phyloP scores from a whole-genome alignment of 2,797 vertebrate genomes.

The Ptychadena robeensis region DNA sequence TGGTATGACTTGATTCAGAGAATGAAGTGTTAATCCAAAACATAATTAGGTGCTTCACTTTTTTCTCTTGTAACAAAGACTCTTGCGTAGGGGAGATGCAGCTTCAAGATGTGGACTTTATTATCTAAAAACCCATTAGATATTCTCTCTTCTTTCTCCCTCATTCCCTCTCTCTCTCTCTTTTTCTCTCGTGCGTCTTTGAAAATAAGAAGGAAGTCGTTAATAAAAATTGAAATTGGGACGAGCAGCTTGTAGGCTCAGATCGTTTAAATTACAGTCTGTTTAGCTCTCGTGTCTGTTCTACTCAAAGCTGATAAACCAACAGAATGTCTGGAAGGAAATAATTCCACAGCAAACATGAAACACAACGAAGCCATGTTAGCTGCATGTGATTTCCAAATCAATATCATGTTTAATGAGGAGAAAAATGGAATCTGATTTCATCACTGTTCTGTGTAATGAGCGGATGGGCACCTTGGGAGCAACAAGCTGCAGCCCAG shows the following conservation, averaged over 20 bases:
- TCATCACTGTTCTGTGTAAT: slow-evolving; percentile 59
- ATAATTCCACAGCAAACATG: slow-evolving; percentile 68
- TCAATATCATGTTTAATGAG: slow-evolving; percentile 67
- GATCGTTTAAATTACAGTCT: slow-evolving; percentile 72
- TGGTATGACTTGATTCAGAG: no score
- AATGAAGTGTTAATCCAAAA: neutral
- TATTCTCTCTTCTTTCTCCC: slow-evolving; percentile 34
- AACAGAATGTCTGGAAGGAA: slow-evolving; percentile 53
- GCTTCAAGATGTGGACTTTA: slow-evolving; percentile 65
- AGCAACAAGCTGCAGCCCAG: neutral
- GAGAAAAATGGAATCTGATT: slow-evolving; percentile 69
- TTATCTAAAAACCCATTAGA: slow-evolving; percentile 69
- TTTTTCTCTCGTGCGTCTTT: slow-evolving; percentile 68
- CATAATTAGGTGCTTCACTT: neutral
- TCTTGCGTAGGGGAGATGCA: slow-evolving; percentile 50
- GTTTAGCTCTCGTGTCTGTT: slow-evolving; percentile 64
- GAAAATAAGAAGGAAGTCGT: slow-evolving; percentile 69
- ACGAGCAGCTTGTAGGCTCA: slow-evolving; percentile 66
- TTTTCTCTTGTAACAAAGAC: slow-evolving; percentile 29
- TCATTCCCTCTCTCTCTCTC: neutral
- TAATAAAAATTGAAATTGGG: slow-evolving; percentile 75
- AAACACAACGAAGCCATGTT: slow-evolving; percentile 67
- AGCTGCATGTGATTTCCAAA: slow-evolving; percentile 65
- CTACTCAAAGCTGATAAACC: slow-evolving; percentile 61
- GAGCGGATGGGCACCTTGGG: slow-evolving; percentile 44